Evolutionary conservation across 2,113 vertebrate genomes (phyloP), one percentile per base, ranked within the genome.

Genomic region (Phoxinus phoxinus): DNA sequence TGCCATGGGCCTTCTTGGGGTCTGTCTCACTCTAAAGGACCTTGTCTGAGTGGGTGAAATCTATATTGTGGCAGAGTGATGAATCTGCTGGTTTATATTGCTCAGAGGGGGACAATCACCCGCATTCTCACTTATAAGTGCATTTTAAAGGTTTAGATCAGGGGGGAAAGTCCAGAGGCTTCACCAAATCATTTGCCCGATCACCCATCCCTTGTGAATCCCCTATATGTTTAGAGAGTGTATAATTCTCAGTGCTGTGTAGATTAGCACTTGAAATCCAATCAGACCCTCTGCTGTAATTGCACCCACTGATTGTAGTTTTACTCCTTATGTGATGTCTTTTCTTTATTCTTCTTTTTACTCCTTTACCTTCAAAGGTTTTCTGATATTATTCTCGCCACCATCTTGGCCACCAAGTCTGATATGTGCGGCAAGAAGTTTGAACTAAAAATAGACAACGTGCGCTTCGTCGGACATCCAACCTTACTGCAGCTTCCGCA

Each of bases 361-460:
- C 59, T 17, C 74, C 53, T 63, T 85, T 61, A 32, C 75, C 37
- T 83, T 73, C 88, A 67, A 93, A 99, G 98, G 95, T 99, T 99
- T 91, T 99, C 98, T 0, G 98, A 99, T 92, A 96, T 96, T 89
- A 99, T 99, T 93, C 95, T 99, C 58, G 97, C 98, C 86, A 99
- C 98, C 44, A 99, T 99, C 93, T 91, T 99, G 93, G 98, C 98
- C 86, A 99, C 98, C 85, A 99, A 99, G 89, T 99, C 98, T 10
- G 98, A 99, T 78, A 99, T 99, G 94, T 99, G 98, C 81, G 97
- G 98, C 74, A 99, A 98, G 89, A 99, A 99, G 91, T 99, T 99
- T 94, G 98, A 99, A 81, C 89, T 99, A 95, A 99, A 99, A 96
- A 99, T 99, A 0, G 98, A 99, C 88, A 98, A 98, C 0, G 97